A percentile compares a stretch with the other conserved stretches of the same genome.
phyloP scores from a whole-genome alignment of 1,140 invertebrate genomes.

The Drosophila kikkawai region DNA sequence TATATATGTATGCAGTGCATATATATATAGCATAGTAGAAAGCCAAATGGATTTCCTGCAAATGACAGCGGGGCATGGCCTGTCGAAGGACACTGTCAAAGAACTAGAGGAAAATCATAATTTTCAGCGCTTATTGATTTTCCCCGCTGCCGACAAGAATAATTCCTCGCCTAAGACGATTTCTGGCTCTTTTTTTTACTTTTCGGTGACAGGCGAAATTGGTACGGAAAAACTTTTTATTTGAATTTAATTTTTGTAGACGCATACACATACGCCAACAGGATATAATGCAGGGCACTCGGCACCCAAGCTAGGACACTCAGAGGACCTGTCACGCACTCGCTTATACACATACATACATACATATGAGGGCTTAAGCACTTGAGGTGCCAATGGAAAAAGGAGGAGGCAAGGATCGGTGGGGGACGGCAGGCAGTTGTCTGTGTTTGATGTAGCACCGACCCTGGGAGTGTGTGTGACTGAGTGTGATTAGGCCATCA shows the following conservation, averaged over 20 bases:
- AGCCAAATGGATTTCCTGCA: conserved; percentile 51
- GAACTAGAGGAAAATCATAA: conserved; percentile 43
- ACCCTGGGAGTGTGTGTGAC: conserved; percentile 18
- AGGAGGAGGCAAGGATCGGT: not conserved
- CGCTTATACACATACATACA: not conserved
- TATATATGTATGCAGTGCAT: conserved; percentile 23
- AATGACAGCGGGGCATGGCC: conserved; percentile 37
- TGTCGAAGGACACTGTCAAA: conserved; percentile 42
- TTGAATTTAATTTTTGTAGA: conserved; percentile 50
- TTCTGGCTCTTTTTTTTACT: not conserved
- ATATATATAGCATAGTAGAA: conserved; percentile 9
- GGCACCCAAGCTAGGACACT: conserved; percentile 26
- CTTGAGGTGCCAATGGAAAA: conserved; percentile 76
- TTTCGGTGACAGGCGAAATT: conserved; percentile 36
- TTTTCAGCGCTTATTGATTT: conserved; percentile 46
- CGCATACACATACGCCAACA: conserved; percentile 4
- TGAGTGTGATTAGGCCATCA: conserved; percentile 68
- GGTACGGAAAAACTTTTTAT: conserved; percentile 35
- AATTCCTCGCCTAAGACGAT: conserved; percentile 19
- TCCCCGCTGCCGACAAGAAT: not conserved
- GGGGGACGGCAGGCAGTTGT: conserved; percentile 17
- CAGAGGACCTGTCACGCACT: conserved; percentile 42
- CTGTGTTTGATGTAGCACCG: conserved; percentile 71
- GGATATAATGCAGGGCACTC: conserved; percentile 46
- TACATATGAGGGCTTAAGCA: conserved; percentile 58